phyloP scores from a whole-genome alignment of 1,140 invertebrate species.

The Lamellibrachia luymesi region DNA sequence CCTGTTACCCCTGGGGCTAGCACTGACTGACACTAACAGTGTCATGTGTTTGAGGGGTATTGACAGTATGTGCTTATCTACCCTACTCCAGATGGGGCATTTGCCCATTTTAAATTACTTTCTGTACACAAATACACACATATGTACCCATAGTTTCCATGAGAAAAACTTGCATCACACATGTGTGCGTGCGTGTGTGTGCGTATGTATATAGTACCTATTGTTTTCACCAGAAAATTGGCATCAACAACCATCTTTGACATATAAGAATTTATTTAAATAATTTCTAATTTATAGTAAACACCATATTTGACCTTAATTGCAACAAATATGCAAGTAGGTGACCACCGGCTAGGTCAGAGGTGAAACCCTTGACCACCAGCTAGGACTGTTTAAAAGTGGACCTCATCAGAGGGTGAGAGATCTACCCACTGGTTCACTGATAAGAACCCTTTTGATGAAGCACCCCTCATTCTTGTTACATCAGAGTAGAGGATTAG shows the following conservation, averaged over 20 bases:
- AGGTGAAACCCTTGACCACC: neutral
- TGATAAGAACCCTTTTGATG: constrained; percentile 5
- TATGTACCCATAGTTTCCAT: too few species aligned
- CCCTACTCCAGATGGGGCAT: neutral
- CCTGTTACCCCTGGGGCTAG: neutral
- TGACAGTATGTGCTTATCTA: neutral
- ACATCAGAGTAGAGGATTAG: neutral
- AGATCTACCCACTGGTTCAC: neutral
- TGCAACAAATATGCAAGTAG: neutral
- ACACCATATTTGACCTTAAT: neutral
- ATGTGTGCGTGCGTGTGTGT: constrained; percentile 10
- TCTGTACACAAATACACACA: neutral
- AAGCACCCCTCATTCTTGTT: neutral
- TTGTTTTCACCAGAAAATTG: neutral
- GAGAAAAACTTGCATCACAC: too few species aligned
- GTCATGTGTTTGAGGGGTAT: neutral
- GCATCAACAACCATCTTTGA: too few species aligned
- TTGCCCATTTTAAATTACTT: neutral
- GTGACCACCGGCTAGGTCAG: neutral
- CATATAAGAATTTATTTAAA: too few species aligned
- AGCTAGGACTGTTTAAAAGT: neutral
- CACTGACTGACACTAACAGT: neutral
- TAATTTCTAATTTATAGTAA: neutral
- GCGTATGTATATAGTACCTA: neutral
- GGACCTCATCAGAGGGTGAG: neutral